phyloP scores from a whole-genome alignment of 2,113 vertebrate species.

The Leptobrachium ailaonicum region DNA sequence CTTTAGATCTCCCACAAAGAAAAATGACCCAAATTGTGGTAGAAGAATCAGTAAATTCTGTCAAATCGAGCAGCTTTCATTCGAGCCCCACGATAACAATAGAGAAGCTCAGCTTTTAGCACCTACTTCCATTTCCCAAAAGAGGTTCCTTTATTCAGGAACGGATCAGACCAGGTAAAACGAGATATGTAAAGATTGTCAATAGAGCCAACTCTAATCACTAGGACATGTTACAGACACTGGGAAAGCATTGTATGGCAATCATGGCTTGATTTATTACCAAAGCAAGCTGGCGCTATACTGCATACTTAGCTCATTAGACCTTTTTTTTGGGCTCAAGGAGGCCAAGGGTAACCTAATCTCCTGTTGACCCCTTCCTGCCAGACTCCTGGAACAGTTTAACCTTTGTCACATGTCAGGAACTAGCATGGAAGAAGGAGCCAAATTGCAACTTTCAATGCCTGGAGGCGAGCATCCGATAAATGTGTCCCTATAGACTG shows the following conservation, averaged over 20 bases:
- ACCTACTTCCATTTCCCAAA: no score
- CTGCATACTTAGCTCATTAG: constrained; percentile 13
- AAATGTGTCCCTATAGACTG: no score
- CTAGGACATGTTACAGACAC: neutral
- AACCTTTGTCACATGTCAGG: constrained; percentile 29
- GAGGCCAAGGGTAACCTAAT: constrained; percentile 34
- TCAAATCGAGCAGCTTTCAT: no score
- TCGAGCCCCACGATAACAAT: no score
- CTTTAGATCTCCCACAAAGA: no score
- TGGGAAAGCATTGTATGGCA: neutral
- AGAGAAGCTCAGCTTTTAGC: no score
- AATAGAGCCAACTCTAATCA: neutral
- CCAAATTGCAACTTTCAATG: neutral
- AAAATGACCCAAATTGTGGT: no score
- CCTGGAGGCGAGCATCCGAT: no score
- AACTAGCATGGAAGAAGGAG: neutral
- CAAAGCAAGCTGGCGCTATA: neutral
- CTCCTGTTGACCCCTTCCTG: constrained; percentile 23
- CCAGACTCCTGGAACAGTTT: constrained; percentile 18
- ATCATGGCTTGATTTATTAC: constrained; percentile 4
- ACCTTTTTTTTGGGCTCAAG: constrained; percentile 10
- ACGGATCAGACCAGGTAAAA: no score
- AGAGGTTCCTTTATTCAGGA: no score
- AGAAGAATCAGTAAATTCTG: no score
- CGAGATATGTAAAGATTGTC: no score